phyloP scores from a whole-genome alignment of 1,140 invertebrate genomes.

The Pemphigus obesinymphae region DNA sequence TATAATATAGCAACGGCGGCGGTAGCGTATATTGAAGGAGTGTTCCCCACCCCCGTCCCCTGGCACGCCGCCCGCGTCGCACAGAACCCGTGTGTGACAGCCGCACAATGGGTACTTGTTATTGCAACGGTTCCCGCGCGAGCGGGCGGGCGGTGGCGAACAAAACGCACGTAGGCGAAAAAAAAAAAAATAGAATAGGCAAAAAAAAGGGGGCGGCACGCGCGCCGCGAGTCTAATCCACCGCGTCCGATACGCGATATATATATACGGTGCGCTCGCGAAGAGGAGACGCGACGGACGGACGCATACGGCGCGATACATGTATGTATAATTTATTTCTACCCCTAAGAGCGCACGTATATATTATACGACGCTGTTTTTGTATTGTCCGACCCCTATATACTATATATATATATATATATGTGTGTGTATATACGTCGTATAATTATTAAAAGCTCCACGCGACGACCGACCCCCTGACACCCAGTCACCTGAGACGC shows the following conservation, averaged over 20 bases:
- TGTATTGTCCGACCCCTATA: slow-evolving; percentile 3
- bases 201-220: slow-evolving; percentile 38
- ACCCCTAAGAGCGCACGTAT: not conserved
- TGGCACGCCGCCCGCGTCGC: not conserved
- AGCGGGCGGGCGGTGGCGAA: not conserved
- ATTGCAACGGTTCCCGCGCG: slow-evolving; percentile 35
- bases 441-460: slow-evolving; percentile 29
- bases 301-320: not conserved
- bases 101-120: slow-evolving; percentile 41
- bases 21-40: slow-evolving; percentile 5
- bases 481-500: slow-evolving; percentile 34
- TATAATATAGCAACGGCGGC: not conserved
- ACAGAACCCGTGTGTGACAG: slow-evolving; percentile 9
- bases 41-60: no score
- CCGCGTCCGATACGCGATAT: slow-evolving; percentile 6
- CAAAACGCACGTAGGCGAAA: slow-evolving; percentile 23
- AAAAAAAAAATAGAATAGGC: not conserved
- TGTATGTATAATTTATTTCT: slow-evolving; percentile 17
- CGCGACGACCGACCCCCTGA: not conserved
- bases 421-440: not conserved
- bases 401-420: not conserved
- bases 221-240: slow-evolving; percentile 36
- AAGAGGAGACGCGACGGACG: not conserved
- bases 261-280: not conserved
- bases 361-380: not conserved